Base-by-base conservation (phyloP, 2,113 vertebrate species). In the Burhinus bistriatus region DNA sequence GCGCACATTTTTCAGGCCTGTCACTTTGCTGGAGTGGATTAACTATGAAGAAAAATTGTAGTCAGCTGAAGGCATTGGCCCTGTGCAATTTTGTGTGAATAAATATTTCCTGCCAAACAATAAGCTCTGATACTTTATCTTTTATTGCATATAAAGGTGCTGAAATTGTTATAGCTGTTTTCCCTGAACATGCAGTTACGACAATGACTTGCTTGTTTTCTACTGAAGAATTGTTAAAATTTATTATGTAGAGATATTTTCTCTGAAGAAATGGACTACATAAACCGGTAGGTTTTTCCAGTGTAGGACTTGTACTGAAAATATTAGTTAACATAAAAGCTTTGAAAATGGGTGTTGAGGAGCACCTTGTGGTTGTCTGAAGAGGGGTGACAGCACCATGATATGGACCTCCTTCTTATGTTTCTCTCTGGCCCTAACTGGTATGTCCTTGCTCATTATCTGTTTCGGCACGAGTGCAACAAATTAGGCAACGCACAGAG, bases 101-200 rank as follows among this genome's bases (percentile, higher is more conserved):
- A 85, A 95, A 59, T 94, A 83, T 44, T 66, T 89, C 32, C 65
- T 78, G 86, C 13, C 68, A 90, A 86, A 88, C 30, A 86, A 30
- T 62, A 83, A 80, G 21, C 44, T 47, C 38, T 75, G 29, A n/a
- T 81, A 25, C 25, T 79, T 95, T 83, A 73, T 80, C 70, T 93
- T 95, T 66, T 77, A 38, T 71, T 66, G 62, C 11, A 40, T 45
- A 54, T 38, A 71, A 83, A 42, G 21, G 38, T 34, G 32, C 29
- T 78, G 25, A 90, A 89, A 58, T 58, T 58, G 76, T 75, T 78
- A 59, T 6, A 81, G 47, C 12, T 0, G 0, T 83, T 96, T 70
- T 51, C 55, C 55, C 80, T 81, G 32, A 87, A 20, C 2, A 2
- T 58, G 23, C 42, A 81, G 45, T 75, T 82, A 70, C 3, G 15